Percentiles rank a stretch among this genome's conserved stretches.
Evolutionary conservation across 2,113 vertebrate species (phyloP).

Genomic region (Gnathonemus longibarbis): DNA sequence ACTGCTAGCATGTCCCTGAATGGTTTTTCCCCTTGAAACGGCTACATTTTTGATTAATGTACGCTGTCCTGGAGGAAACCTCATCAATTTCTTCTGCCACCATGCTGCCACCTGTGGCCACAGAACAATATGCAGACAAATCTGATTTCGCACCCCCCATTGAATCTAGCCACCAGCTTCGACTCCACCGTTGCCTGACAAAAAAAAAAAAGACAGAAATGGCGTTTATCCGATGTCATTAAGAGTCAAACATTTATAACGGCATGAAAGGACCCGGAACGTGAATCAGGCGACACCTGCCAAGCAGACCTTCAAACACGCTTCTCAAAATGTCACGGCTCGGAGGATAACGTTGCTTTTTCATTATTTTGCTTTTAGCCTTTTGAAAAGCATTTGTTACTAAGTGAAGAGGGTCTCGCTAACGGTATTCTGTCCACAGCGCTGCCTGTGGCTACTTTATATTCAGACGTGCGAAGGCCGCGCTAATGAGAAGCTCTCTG

Average conservation of each 20-base stretch:
- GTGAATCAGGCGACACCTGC: neutral
- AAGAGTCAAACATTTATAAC: neutral
- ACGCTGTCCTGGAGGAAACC: neutral
- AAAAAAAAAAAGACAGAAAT: neutral
- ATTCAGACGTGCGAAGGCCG: constrained; percentile 17
- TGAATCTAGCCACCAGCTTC: neutral
- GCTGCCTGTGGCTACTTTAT: neutral
- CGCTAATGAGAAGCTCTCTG: constrained; percentile 47
- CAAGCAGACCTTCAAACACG: constrained; percentile 1
- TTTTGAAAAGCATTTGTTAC: neutral
- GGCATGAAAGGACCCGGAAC: no score
- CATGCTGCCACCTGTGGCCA: neutral
- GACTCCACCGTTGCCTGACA: neutral
- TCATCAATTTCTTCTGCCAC: neutral
- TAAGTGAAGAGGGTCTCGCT: neutral
- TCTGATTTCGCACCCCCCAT: neutral
- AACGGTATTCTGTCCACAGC: neutral
- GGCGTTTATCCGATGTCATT: neutral
- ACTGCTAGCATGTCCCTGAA: neutral
- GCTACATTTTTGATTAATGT: neutral
- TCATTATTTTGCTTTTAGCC: neutral
- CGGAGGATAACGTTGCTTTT: neutral
- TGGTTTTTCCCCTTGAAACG: neutral
- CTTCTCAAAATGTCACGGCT: neutral
- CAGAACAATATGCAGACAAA: neutral